Evolutionary conservation across 2,113 vertebrate genomes (phyloP), one percentile per base, ranked within the genome.

Genomic region (Casuarius casuarius): DNA sequence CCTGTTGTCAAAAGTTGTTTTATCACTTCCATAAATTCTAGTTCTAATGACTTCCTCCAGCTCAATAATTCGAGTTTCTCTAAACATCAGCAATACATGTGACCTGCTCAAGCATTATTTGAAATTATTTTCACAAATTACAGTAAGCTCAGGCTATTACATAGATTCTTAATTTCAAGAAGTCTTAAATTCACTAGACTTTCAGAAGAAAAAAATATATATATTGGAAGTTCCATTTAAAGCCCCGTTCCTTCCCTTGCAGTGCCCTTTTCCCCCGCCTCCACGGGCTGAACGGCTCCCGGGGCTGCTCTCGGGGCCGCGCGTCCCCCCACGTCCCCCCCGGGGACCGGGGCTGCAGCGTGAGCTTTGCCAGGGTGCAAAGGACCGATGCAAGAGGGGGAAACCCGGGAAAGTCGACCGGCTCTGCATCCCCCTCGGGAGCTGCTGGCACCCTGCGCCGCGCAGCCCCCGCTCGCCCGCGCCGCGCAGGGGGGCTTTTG

Each of bases 11-110:
- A 63, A 86, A 92, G 93, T 77, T 92, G 88, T 80, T 96, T 96
- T 96, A 97, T 94, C 93, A 51, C 95, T 68, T 33, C 92, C 92
- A 94, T 93, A 92, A 97, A 96, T 95, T 77, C 73, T 16, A 35
- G 76, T 4, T 25, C 79, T 12, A 3, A n/a, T 21, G 90, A 62
- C 59, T 93, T 86, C 82, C 90, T 8, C 31, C 0, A 38, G 71
- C 18, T n/a, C 71, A 15, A 22, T 5, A 1, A 3, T 8, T 22
- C 38, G 1, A 0, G 44, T 15, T 20, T n/a, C 65, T 59, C 3
- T 0, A 5, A 26, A 75, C 51, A 9, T 14, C 7, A 4, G 42
- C 46, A 31, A 0, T 0, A 10, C 63, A 14, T 22, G 0, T 2
- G 3, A 49, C 70, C 70, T 8, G 33, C 72, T 38, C 80, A 1